phyloP scores from a whole-genome alignment of 2,113 vertebrate species.

The Candoia aspera region DNA sequence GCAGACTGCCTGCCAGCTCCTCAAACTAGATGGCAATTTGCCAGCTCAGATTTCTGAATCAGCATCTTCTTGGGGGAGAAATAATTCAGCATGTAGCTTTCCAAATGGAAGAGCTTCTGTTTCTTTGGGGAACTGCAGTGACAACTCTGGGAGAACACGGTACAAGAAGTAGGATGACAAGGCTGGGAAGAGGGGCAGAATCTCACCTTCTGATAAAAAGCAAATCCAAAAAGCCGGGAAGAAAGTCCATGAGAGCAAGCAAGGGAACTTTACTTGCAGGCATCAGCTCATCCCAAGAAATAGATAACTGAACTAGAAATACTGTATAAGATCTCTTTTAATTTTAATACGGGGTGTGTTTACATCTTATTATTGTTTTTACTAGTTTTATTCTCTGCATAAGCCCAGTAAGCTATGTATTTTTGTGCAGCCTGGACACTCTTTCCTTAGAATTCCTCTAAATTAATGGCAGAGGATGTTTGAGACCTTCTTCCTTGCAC shows the following conservation, averaged over 20 bases:
- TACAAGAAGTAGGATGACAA: neutral
- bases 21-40: neutral
- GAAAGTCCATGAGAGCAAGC: neutral
- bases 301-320: neutral
- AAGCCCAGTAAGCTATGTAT: neutral
- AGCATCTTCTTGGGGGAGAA: neutral
- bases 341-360: neutral
- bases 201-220: neutral
- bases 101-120: neutral
- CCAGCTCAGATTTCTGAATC: neutral
- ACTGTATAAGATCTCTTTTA: neutral
- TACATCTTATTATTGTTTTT: neutral
- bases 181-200: neutral
- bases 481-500: neutral
- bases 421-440: neutral
- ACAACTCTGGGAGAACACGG: neutral
- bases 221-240: neutral
- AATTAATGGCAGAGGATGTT: neutral
- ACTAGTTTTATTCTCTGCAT: neutral
- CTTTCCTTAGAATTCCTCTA: neutral
- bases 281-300: neutral
- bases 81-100: neutral
- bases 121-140: neutral
- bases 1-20: neutral
- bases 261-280: neutral